Evolutionary conservation across 37 sponge, comb jelly and placozoan species (phyloP), one percentile per base, ranked within the genome.

Genomic region (Theonella swinhoei): DNA sequence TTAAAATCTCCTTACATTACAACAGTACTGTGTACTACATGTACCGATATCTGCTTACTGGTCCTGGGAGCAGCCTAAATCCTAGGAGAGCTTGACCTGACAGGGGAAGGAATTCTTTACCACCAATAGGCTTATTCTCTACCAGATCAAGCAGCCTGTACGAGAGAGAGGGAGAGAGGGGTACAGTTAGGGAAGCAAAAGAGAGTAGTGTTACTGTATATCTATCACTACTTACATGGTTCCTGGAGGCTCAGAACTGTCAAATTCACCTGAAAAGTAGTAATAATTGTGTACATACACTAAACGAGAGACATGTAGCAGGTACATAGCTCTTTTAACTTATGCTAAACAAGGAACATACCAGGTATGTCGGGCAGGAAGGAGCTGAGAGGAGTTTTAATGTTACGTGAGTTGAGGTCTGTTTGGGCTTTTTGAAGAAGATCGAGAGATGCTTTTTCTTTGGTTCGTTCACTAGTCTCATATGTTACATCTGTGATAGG

Each of bases 281-380:
- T 17, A 47, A 65, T 7, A 20, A 65, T 65, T n/a, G 30, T 20
- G 19, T 65, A 26, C 30, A 8, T 24, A 65, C 66, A 65, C 66
- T 65, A 26, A 4, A 65, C 25, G 25, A 11, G 5, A 11, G 7
- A 11, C 30, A 65, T 65, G 30, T 65, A 5, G 30, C 25, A 58
- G 11, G 60, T 20, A 19, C 29, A 65, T 24, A 65, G 5, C 66
- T 20, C 66, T 26, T 20, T n/a, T 58, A 58, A 58, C 19, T 40
- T 70, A 29, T 2, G 34, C 14, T 35, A 9, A 24, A 9, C 72
- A 35, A 26, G 68, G 17, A 26, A 26, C 47, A 0, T 65, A 93
- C 93, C 96, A 36, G 96, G 96, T 26, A 95, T 84, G 33, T 88
- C 83, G 17, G 93, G 91, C 23, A 95, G 82, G 36, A 95, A 95